Percentiles rank a stretch among this genome's conserved stretches.
phyloP scores from a whole-genome alignment of 2,113 vertebrate genomes.

The Muscicapa adusta region DNA sequence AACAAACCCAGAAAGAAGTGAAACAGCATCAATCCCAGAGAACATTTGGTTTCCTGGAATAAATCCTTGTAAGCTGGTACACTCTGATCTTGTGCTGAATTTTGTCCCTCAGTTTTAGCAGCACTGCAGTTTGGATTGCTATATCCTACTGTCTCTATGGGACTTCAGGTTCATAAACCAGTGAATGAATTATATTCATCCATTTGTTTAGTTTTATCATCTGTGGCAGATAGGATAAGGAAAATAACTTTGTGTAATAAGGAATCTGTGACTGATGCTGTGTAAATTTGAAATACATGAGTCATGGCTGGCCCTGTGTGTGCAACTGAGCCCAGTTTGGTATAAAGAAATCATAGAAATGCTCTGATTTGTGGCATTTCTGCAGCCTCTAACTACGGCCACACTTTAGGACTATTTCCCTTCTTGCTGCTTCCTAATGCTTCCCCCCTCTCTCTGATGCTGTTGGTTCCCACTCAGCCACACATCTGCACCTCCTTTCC shows the following conservation, averaged over 20 bases:
- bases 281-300: not conserved
- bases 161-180: constrained; percentile 20
- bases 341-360: not conserved
- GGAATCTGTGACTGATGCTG: not conserved
- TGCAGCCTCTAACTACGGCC: not conserved
- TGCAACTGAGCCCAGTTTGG: not conserved
- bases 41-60: not conserved
- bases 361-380: not conserved
- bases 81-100: not conserved
- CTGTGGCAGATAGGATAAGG: constrained; percentile 8
- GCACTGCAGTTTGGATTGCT: not conserved
- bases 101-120: not conserved
- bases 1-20: not conserved
- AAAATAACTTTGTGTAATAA: constrained; percentile 36
- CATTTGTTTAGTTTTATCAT: constrained; percentile 23
- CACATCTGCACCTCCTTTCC: fast-evolving
- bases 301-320: not conserved
- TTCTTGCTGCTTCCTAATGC: not conserved
- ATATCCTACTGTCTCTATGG: not conserved
- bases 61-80: not conserved
- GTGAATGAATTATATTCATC: constrained; percentile 29
- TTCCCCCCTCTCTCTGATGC: not conserved
- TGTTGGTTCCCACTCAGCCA: not conserved
- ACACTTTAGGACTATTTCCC: not conserved
- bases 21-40: not conserved